A percentile compares a stretch with the other conserved stretches of the same genome.
These are phyloP conservation scores for Acronicta psi DNA, from an alignment of 2,888 invertebrate species.

Conservation along the genomic window DNA sequence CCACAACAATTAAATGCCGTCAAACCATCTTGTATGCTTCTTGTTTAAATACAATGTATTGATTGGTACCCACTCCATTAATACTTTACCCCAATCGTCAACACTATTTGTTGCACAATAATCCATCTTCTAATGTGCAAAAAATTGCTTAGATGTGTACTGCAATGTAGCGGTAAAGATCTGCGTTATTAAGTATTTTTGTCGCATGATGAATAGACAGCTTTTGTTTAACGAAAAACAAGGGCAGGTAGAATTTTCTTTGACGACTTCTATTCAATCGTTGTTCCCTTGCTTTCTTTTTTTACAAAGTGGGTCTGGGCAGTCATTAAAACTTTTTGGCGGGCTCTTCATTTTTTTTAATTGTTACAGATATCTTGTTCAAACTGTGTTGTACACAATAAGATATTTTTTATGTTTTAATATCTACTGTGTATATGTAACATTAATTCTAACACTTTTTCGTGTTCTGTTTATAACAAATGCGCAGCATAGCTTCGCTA, in stretches of 20 bases:
- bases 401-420: conserved; percentile 17
- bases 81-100: too few relatives aligned
- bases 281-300: conserved; percentile 60
- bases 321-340: conserved; percentile 85
- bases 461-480: too few relatives aligned
- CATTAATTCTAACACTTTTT: too few relatives aligned
- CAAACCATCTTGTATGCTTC: too few relatives aligned
- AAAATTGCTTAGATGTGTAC: too few relatives aligned
- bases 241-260: conserved; percentile 57
- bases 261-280: conserved; percentile 71
- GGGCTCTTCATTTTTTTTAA: conserved; percentile 69
- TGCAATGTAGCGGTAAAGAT: neutral
- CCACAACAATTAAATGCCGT: too few relatives aligned
- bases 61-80: too few relatives aligned
- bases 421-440: too few relatives aligned
- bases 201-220: conserved; percentile 12
- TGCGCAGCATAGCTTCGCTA: too few relatives aligned
- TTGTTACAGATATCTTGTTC: conserved; percentile 81
- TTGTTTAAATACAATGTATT: too few relatives aligned
- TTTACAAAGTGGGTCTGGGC: conserved; percentile 68
- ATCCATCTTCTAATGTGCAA: too few relatives aligned
- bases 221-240: conserved; percentile 19
- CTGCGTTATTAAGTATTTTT: neutral
- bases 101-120: too few relatives aligned
- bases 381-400: conserved; percentile 63